Conservation (phyloP, 1,140 invertebrate species). For the Diachasma alloeum region DNA sequence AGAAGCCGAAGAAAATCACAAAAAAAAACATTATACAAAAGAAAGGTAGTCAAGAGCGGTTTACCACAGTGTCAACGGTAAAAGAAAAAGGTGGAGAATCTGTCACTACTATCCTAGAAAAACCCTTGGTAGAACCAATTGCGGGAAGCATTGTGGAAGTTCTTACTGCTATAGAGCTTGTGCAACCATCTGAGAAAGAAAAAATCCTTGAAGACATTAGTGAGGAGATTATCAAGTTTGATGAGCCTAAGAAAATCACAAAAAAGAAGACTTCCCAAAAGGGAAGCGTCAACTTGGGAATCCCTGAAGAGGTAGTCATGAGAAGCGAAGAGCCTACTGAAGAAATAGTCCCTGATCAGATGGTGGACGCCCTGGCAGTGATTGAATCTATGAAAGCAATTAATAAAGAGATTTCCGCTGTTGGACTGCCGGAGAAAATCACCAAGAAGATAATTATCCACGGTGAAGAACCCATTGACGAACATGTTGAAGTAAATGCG, state of each 20-base stretch:
- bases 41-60: constrained; percentile 35
- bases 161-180: constrained; percentile 16
- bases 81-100: constrained; percentile 50
- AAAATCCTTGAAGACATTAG: constrained; percentile 27
- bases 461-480: neutral
- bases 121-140: constrained; percentile 25
- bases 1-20: constrained; percentile 26
- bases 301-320: constrained; percentile 64
- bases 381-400: constrained; percentile 5
- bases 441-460: constrained; percentile 39
- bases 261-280: constrained; percentile 40
- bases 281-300: constrained; percentile 56
- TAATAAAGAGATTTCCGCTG: constrained; percentile 22
- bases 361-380: neutral
- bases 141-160: neutral
- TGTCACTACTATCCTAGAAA: constrained; percentile 8
- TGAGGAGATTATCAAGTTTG: constrained; percentile 31
- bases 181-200: constrained; percentile 21
- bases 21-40: constrained; percentile 13
- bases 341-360: constrained; percentile 32
- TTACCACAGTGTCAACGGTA: constrained; percentile 53
- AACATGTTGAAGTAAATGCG: neutral
- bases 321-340: constrained; percentile 58
- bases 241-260: constrained; percentile 32
- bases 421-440: constrained; percentile 28